These are phyloP conservation scores for Empis stercorea DNA, from an alignment of 2,888 invertebrate genomes.

Conservation along the genomic window DNA sequence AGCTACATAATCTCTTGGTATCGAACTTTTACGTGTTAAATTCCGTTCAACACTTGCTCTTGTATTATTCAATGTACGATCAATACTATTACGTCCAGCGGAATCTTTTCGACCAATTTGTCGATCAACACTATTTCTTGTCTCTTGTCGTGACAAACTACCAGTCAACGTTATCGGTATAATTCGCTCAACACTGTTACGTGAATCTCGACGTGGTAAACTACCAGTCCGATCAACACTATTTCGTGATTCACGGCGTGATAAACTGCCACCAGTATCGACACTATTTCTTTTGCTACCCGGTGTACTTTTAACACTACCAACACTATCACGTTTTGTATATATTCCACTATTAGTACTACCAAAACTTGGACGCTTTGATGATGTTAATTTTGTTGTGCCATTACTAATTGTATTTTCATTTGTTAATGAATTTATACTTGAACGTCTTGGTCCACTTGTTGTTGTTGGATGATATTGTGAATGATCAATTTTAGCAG, in stretches of 20 bases:
- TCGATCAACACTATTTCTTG: not conserved
- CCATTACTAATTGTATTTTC: not conserved
- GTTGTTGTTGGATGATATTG: not conserved
- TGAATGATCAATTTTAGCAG: not conserved
- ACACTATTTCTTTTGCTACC: not conserved
- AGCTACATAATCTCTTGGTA: not conserved
- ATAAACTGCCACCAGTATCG: not conserved
- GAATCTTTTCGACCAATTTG: not conserved
- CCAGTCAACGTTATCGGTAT: not conserved
- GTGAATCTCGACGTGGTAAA: not conserved
- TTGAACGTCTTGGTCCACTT: not conserved
- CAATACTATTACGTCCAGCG: not conserved
- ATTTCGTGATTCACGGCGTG: not conserved
- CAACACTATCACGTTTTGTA: not conserved
- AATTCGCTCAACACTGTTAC: not conserved
- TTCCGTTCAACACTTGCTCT: not conserved
- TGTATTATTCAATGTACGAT: not conserved
- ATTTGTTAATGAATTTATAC: not conserved
- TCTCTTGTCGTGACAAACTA: not conserved
- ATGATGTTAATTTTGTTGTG: not conserved
- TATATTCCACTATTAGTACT: not conserved
- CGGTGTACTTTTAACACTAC: not conserved
- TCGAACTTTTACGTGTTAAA: not conserved
- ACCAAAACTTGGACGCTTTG: conserved; percentile 1
- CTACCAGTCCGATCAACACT: not conserved